Evolutionary conservation across 2,797 vertebrate genomes (phyloP), one percentile per base, ranked within the genome.

Genomic region (Pseudopleuronectes americanus): DNA sequence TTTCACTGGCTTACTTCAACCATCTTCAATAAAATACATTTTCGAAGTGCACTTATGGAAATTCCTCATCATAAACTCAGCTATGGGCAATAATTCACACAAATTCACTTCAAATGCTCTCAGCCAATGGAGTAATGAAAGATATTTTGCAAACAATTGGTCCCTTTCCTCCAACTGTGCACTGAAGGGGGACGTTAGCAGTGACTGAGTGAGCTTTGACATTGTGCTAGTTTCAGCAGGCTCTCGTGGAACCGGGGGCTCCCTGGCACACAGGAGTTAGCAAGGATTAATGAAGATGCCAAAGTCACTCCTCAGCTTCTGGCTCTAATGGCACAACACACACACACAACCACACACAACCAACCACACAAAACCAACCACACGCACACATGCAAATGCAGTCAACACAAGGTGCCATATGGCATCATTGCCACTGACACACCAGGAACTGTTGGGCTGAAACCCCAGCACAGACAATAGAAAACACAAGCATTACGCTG

Each of bases 211-310:
- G 87, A 89, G 78, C 79, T 66, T 78, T 86, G 88, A 86, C 84
- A 85, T 87, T 88, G 82, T 91, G 85, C 89, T 83, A 80, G 85
- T 85, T 80, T 92, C 91, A 92, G 90, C 91, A 89, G 79, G 69
- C 79, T 73, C 70, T 80, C 16, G 38, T 71, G 74, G 66, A 80
- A 80, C 58, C 5, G 19, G 17, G 68, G 67, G 69, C 73, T 88
- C 75, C 57, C 64, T 71, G 76, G 87, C 78, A 85, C 85, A 76
- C 76, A 73, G 86, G 90, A 88, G 89, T 91, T 88, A 92, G 90
- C 64, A 74, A 68, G 89, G 90, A 92, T 92, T 94, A 93, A 94
- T 94, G 93, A 92, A 93, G 92, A 92, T 89, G 91, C 89, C 88
- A 89, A 69, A 87, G 87, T 86, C 76, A 75, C 79, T 89, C 83